Base-by-base conservation (phyloP, 2,113 vertebrate genomes). In the Caloenas nicobarica region DNA sequence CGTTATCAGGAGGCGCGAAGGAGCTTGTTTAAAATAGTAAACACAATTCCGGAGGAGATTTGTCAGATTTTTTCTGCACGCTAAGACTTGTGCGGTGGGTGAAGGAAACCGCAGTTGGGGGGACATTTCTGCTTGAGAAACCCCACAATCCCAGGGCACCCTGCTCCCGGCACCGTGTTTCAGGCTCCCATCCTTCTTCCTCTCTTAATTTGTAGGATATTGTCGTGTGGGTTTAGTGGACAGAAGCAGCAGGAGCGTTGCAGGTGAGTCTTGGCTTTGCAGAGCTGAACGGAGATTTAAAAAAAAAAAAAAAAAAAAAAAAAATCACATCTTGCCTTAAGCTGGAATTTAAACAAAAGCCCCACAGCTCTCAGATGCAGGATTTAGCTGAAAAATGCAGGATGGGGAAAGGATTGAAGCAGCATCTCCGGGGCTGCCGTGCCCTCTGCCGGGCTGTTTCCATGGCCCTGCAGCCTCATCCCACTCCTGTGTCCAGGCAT, bases 391-490 rank as follows among this genome's bases (percentile, higher is more conserved):
- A 74, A 50, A 16, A 23, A 7, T 2, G 4, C 5, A 2, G 18
- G 12, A 11, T 9, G 16, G 8, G 56, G 19, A 56, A 16, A 56
- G 46, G 28, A 29, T 12, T 34, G 42, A 11, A 44, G 56, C 24
- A 2, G 11, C 61, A 11, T 66, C 44, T 44, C 17, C 48, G 71
- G 42, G 42, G 73, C 81, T 92, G 81, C 58, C 69, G 13, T 91
- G 93, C 86, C 96, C 95, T 91, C 96, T 96, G 91, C 95, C 29
- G 93, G 91, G 68, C 95, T 36, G 34, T 46, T 72, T 24, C 56
- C 31, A 19, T 15, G 4, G 62, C 25, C n/a, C 64, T 38, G 53
- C 25, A 46, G 44, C 44, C 18, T 46, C 44, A 44, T 18, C 44
- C 42, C 42, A 44, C 42, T 44, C 57, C 57, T 10, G 3, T 17